phyloP scores from a whole-genome alignment of 2,797 vertebrate species.

The Lepilemur ruficaudatus region DNA sequence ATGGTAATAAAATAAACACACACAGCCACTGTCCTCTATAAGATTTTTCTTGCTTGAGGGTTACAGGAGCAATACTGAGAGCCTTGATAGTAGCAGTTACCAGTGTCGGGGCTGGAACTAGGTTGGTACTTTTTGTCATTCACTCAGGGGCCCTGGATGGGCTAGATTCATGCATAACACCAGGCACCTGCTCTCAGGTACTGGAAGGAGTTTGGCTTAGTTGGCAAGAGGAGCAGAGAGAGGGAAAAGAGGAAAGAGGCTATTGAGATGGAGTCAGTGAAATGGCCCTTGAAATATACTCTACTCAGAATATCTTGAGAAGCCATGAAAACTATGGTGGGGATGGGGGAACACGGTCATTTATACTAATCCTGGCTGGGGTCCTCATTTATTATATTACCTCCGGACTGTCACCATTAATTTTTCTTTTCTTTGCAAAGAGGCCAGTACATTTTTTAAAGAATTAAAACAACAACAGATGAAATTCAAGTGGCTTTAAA shows the following conservation, averaged over 20 bases:
- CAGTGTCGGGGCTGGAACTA: neutral
- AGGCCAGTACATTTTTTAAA: neutral
- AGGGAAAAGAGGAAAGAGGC: neutral
- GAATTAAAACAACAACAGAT: neutral
- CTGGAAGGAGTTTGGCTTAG: neutral
- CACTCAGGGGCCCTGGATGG: neutral
- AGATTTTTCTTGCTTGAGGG: slow-evolving; percentile 33
- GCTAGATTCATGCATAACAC: neutral
- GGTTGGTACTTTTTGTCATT: neutral
- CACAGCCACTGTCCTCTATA: slow-evolving; percentile 55
- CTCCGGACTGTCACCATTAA: neutral
- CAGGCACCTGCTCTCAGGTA: neutral
- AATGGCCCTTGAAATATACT: neutral
- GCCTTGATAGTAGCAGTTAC: neutral
- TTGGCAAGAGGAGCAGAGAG: neutral
- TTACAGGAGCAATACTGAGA: neutral
- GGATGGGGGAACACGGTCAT: neutral
- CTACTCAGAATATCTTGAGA: neutral
- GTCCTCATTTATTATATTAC: neutral
- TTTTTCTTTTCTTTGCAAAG: slow-evolving; percentile 36
- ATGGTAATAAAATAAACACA: slow-evolving; percentile 74
- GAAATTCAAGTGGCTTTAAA: slow-evolving; percentile 21
- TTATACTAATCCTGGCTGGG: neutral
- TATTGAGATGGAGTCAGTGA: neutral
- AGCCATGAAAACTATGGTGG: neutral